These are phyloP conservation scores for Drosophila quadrilineata DNA, from an alignment of 1,140 invertebrate species.

Conservation along the genomic window DNA sequence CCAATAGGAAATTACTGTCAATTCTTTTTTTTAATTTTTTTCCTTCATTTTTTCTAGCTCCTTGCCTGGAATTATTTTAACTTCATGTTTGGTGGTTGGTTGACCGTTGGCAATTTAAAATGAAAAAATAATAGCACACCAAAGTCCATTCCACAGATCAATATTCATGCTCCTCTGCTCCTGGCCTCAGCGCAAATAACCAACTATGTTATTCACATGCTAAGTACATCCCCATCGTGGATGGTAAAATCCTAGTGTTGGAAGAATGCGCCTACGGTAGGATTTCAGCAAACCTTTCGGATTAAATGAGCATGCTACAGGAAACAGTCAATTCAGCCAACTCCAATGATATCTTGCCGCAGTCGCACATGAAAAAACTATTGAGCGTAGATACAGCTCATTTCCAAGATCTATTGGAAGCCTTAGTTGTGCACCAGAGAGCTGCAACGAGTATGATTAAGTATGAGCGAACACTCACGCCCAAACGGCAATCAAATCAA, in stretches of 20 bases:
- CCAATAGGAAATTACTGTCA: no score
- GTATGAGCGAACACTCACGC: no score
- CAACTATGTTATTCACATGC: conserved; percentile 5
- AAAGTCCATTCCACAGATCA: no score
- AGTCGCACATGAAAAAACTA: neutral
- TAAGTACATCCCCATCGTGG: conserved; percentile 4
- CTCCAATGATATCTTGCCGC: neutral
- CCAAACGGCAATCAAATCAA: no score
- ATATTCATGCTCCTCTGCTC: no score
- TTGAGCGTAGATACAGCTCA: neutral
- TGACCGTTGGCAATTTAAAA: no score
- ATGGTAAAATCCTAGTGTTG: neutral
- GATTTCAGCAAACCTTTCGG: neutral
- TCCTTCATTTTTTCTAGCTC: no score
- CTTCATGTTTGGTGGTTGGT: no score
- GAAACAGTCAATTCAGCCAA: neutral
- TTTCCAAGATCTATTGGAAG: neutral
- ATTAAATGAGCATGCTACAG: neutral
- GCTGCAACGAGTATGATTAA: neutral
- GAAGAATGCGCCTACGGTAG: neutral
- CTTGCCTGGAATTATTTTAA: no score
- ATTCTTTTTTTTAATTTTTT: no score
- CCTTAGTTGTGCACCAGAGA: neutral
- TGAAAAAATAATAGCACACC: no score
- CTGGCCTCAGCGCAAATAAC: conserved; percentile 8